Evolutionary conservation across 2,888 invertebrate species (phyloP).

Genomic region (Apocheima hispidaria): DNA sequence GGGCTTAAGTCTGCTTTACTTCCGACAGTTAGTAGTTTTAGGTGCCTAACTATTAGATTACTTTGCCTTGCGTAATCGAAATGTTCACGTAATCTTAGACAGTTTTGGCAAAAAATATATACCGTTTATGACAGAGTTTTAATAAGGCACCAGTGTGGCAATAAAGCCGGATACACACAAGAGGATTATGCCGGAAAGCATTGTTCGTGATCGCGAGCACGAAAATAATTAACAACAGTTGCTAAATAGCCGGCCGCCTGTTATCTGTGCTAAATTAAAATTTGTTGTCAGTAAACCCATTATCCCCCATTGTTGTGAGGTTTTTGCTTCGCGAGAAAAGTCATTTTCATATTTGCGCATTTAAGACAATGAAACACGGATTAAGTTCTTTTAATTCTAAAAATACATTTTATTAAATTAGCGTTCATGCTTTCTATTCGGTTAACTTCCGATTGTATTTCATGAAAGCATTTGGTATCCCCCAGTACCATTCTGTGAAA

Average conservation of each 20-base stretch:
- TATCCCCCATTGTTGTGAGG: slow-evolving; percentile 21
- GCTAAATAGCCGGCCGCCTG: slow-evolving; percentile 55
- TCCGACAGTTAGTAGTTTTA: slow-evolving; percentile 7
- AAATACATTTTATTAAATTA: not conserved
- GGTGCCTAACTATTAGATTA: slow-evolving; percentile 8
- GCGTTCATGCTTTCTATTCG: not conserved
- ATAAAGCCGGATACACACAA: slow-evolving; percentile 38
- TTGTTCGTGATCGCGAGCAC: slow-evolving; percentile 67
- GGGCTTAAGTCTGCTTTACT: slow-evolving; percentile 4
- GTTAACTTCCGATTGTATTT: too few species aligned
- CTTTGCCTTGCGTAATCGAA: slow-evolving; percentile 3
- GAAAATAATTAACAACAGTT: slow-evolving; percentile 71
- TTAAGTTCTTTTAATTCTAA: slow-evolving; percentile 11
- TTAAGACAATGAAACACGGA: slow-evolving; percentile 30
- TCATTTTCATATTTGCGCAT: slow-evolving; percentile 24
- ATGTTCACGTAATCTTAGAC: not conserved
- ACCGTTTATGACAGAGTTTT: slow-evolving; percentile 31
- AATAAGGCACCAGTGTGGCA: slow-evolving; percentile 42
- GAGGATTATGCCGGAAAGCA: slow-evolving; percentile 61
- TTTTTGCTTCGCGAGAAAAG: slow-evolving; percentile 26
- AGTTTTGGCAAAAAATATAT: slow-evolving; percentile 17
- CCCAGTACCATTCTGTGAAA: too few species aligned
- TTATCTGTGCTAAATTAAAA: slow-evolving; percentile 34
- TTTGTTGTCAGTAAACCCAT: slow-evolving; percentile 37
- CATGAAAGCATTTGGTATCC: too few species aligned